A percentile compares a stretch with the other conserved stretches of the same genome.
Conservation (phyloP, 2,888 invertebrate species). For the Campoplex capitator region DNA sequence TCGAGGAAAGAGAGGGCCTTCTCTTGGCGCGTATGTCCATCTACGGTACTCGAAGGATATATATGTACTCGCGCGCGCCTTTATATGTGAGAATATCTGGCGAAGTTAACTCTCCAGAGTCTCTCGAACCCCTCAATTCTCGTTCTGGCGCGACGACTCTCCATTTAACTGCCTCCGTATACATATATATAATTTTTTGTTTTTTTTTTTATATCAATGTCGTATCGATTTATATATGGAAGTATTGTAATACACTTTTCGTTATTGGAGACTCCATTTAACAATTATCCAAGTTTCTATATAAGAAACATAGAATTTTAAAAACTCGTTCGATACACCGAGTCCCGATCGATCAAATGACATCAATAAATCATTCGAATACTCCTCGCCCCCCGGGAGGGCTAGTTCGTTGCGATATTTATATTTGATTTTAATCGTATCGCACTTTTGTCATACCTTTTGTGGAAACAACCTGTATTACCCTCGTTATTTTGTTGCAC, state of each 20-base stretch:
- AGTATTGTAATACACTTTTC: slow-evolving; percentile 11
- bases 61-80: slow-evolving; percentile 11
- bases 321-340: not conserved
- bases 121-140: slow-evolving; percentile 51
- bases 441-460: slow-evolving; percentile 13
- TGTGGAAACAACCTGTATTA: not conserved
- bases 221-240: not conserved
- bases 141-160: slow-evolving; percentile 15
- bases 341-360: slow-evolving; percentile 53
- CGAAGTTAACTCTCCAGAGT: slow-evolving; percentile 33
- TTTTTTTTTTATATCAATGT: not conserved
- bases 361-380: slow-evolving; percentile 46
- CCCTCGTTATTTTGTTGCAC: not conserved
- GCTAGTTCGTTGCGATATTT: not conserved
- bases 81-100: slow-evolving; percentile 34
- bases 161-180: slow-evolving; percentile 20
- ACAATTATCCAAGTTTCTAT: slow-evolving; percentile 48
- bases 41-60: slow-evolving; percentile 58
- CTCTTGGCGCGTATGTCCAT: slow-evolving; percentile 59
- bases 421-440: slow-evolving; percentile 41
- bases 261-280: slow-evolving; percentile 28
- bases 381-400: slow-evolving; percentile 18
- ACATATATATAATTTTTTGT: too few species aligned
- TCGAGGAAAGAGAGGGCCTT: slow-evolving; percentile 50
- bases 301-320: slow-evolving; percentile 39